phyloP scores from a whole-genome alignment of 2,888 invertebrate genomes.

The Cerastoderma edule region DNA sequence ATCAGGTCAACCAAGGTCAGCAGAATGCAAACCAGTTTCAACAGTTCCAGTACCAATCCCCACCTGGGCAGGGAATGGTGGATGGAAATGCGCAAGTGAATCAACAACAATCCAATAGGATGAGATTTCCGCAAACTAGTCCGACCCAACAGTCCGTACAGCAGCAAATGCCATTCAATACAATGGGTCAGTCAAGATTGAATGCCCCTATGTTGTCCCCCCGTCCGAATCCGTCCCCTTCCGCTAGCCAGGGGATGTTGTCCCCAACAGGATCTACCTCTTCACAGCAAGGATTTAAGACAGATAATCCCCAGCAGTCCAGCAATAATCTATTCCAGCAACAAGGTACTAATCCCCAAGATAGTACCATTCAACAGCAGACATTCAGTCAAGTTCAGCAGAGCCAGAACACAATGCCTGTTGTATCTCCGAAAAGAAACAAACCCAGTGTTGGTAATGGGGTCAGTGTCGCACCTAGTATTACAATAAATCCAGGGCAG shows the following conservation, averaged over 20 bases:
- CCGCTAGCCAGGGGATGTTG: slow-evolving; percentile 51
- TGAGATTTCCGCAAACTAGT: slow-evolving; percentile 72
- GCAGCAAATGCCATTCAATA: slow-evolving; percentile 53
- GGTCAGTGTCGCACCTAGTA: slow-evolving; percentile 19
- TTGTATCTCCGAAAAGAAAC: slow-evolving; percentile 2
- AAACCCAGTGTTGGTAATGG: slow-evolving; percentile 5
- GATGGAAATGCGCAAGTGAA: slow-evolving; percentile 30
- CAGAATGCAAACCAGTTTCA: slow-evolving; percentile 47
- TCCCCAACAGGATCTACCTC: slow-evolving; percentile 69
- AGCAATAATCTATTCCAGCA: slow-evolving; percentile 47
- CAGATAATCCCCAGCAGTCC: slow-evolving; percentile 42
- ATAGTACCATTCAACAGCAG: slow-evolving; percentile 14
- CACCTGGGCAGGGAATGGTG: slow-evolving; percentile 41
- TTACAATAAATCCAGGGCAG: slow-evolving; percentile 22
- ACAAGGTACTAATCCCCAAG: slow-evolving; percentile 26
- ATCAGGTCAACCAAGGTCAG: too few relatives aligned
- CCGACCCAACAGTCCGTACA: slow-evolving; percentile 61
- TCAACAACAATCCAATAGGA: slow-evolving; percentile 54
- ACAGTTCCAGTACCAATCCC: slow-evolving; percentile 35
- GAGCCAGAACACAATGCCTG: slow-evolving; percentile 7
- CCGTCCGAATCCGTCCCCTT: slow-evolving; percentile 70
- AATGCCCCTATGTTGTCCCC: slow-evolving; percentile 72
- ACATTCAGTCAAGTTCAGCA: slow-evolving; percentile 17
- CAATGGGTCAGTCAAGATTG: slow-evolving; percentile 59
- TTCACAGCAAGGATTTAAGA: slow-evolving; percentile 64